These are phyloP conservation scores for Pogonognathellus flavescens DNA, from an alignment of 1,140 invertebrate genomes.

Conservation along the genomic window DNA sequence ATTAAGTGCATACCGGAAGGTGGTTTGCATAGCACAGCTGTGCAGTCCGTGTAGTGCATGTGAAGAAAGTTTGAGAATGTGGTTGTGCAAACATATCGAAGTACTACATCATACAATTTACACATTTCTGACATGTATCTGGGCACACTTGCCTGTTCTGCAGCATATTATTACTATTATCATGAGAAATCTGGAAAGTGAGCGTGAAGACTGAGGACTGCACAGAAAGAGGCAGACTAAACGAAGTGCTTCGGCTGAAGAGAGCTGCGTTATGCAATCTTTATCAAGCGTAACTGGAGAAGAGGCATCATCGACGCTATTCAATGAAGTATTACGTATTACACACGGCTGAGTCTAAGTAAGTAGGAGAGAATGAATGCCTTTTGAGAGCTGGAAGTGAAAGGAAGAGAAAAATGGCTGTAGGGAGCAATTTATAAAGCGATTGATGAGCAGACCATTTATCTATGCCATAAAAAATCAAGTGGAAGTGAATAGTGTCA, in stretches of 20 bases:
- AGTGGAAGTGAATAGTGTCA: constrained; percentile 46
- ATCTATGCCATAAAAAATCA: constrained; percentile 47
- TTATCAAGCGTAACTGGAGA: no score
- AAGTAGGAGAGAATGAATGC: constrained; percentile 30
- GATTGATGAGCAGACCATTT: constrained; percentile 46
- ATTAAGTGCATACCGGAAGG: neutral
- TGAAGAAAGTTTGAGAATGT: no score
- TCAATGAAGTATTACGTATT: neutral
- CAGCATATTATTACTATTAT: neutral
- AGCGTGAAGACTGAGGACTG: neutral
- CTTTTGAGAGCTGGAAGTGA: constrained; percentile 36
- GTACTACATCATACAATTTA: no score
- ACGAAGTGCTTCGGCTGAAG: no score
- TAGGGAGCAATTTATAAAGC: constrained; percentile 37
- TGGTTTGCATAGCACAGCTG: neutral
- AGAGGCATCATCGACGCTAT: no score
- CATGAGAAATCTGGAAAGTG: constrained; percentile 24
- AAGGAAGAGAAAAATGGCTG: constrained; percentile 40
- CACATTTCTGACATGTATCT: no score
- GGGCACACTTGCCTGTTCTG: neutral
- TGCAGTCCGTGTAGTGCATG: neutral
- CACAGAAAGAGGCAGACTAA: neutral
- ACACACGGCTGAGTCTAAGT: neutral
- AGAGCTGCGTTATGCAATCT: no score
- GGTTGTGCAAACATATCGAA: no score